These are phyloP conservation scores for Isurus oxyrinchus DNA, from an alignment of 2,113 vertebrate species.

Conservation along the genomic window DNA sequence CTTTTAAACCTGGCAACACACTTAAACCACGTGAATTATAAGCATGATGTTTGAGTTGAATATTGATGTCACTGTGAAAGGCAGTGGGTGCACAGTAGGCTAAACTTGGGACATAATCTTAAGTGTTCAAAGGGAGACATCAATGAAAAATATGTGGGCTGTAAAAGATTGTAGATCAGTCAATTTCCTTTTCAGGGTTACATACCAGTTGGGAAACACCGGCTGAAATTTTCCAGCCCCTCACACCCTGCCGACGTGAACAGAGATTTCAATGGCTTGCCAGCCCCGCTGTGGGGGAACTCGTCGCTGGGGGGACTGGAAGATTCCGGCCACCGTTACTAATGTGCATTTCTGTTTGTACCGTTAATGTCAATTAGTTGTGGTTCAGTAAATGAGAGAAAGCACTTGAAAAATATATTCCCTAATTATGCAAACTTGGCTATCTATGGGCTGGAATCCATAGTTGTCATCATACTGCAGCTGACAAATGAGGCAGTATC, in stretches of 20 bases:
- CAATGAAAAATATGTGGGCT: background rate
- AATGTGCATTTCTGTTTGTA: conserved; percentile 28
- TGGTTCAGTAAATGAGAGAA: conserved; percentile 19
- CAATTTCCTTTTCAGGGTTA: conserved; percentile 30
- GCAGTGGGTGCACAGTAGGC: background rate
- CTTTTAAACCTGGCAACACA: background rate
- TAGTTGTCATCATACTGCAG: background rate
- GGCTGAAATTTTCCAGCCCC: too few relatives aligned
- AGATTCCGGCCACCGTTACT: background rate
- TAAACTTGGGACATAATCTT: background rate
- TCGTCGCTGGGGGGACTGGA: too few relatives aligned
- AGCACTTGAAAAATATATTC: conserved; percentile 20
- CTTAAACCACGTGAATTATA: conserved; percentile 27
- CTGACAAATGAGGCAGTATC: background rate
- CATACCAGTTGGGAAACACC: conserved; percentile 28
- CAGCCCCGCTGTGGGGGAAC: too few relatives aligned
- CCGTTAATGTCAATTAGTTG: background rate
- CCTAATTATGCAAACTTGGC: background rate
- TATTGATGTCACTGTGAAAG: background rate
- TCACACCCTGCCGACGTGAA: too few relatives aligned
- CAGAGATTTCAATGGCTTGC: too few relatives aligned
- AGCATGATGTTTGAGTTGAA: conserved; percentile 27
- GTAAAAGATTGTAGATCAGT: background rate
- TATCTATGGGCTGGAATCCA: conserved; percentile 13
- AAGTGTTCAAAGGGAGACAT: conserved; percentile 8